Base-by-base conservation (phyloP, 1,140 invertebrate genomes). In the Brachionus manjavacas region DNA sequence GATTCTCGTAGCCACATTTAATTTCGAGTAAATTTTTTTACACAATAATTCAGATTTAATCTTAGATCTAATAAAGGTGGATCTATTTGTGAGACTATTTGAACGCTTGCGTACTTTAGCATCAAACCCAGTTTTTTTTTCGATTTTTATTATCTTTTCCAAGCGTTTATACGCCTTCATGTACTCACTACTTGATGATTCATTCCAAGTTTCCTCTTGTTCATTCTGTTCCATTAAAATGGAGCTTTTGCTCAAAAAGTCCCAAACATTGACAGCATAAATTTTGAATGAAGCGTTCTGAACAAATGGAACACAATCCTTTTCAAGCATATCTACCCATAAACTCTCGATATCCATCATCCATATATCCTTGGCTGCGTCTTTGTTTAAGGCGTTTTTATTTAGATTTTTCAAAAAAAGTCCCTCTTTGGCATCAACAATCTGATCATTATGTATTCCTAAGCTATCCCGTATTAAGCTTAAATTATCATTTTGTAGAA, bases 341-440 rank as follows among this genome's bases (percentile, higher is more conserved):
- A 81, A 20, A n/a, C 31, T 64, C 14, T 81, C 52, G 4, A 81
- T 41, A 8, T 64, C 52, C 12, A 81, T 64, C 3, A 20, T 81
- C 79, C 79, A 81, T 31, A 64, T 39, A 23, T 81, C 79, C 31
- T 68, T 60, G 8, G 52, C 39, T 23, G 52, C 52, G 6, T 60
- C 28, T 68, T 81, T 81, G 14, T 64, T 43, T 4, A 81, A 46
- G 60, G 79, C 49, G 14, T 60, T 81, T 46, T 66, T 81, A 39
- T 81, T 81, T 12, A 81, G 20, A 81, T 31, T 64, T 14, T 81
- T 81, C 4, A 81, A 25, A 39, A 81, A 68, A 68, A 81, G 79
- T 12, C 79, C 79, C 16, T 20, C n/a, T 68, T 81, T 64, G 14
- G 79, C 35, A 64, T 64, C 39, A 4, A 43, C 52, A 1, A 55